Base-by-base conservation (phyloP, 2,113 vertebrate species). In the Serilophus lunatus region DNA sequence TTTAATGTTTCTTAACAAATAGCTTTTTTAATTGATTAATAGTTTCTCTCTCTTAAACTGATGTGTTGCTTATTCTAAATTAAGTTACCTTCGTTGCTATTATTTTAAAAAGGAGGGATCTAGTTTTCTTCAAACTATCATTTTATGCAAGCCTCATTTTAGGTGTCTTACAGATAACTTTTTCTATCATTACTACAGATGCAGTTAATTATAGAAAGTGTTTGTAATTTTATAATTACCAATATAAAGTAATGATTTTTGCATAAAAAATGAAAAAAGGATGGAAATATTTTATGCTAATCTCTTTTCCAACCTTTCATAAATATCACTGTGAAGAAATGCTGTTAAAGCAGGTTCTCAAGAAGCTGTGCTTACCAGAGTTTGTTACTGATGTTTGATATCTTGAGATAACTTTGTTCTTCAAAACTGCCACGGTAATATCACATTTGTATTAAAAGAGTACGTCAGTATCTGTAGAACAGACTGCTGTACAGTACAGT, bases 291-390 rank as follows among this genome's bases (percentile, higher is more conserved):
- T 98, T 98, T 98, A 96, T 98, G 97, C 96, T 95, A 91, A 97
- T 92, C 82, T 89, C 95, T 97, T 97, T 98, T 98, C 98, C 98
- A 98, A 97, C 98, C 98, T 99, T 99, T 99, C 98, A 99, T 98
- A 99, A 98, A 96, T 98, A 99, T 99, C 99, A 99, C 99, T 99
- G 99, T 99, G 99, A 99, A 99, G 98, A 99, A 98, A 98, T 98
- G 98, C 98, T 99, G 95, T 98, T 98, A 98, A 98, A 98, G 98
- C 98, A 98, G 98, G 97, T 98, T 98, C 98, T 97, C 97, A 97
- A 96, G 97, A 97, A 97, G 98, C 98, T 98, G 98, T 98, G 98
- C 97, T 97, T 97, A 98, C 88, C 85, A 84, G 82, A 97, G 97
- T 98, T 98, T 98, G 98, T 98, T 98, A 98, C 98, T 96, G 97